Evolutionary conservation across 2,113 vertebrate genomes (phyloP).

Genomic region (Dissostichus mawsoni): DNA sequence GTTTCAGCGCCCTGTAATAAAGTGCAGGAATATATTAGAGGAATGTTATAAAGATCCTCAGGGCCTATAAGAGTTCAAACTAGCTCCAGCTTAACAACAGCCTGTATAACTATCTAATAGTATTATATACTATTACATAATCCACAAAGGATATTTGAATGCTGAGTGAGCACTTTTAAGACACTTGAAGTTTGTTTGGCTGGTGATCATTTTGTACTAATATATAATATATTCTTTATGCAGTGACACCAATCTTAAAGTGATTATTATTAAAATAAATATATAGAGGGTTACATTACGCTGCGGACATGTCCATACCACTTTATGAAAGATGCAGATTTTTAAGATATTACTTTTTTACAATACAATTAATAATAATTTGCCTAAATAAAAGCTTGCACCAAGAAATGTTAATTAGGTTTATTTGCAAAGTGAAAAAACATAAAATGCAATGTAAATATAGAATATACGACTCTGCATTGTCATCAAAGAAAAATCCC

Average conservation of each 20-base stretch:
- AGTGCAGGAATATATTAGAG: not conserved
- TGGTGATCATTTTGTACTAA: not conserved
- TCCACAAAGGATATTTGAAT: not conserved
- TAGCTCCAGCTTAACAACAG: not conserved
- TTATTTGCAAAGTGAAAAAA: too few species aligned
- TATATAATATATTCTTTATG: not conserved
- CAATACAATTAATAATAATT: too few species aligned
- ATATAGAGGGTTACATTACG: too few species aligned
- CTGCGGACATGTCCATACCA: too few species aligned
- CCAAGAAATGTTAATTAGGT: too few species aligned
- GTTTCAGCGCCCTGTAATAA: constrained; percentile 75
- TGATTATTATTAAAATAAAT: not conserved
- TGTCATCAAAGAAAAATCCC: too few species aligned
- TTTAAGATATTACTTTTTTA: too few species aligned
- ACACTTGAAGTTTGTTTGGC: not conserved
- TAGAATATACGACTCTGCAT: too few species aligned
- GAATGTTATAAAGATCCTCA: not conserved
- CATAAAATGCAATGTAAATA: too few species aligned
- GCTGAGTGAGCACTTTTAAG: not conserved
- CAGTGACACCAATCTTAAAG: not conserved
- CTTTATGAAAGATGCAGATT: too few species aligned
- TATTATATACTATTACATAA: not conserved
- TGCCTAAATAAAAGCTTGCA: too few species aligned
- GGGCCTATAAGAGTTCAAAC: not conserved
- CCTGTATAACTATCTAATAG: not conserved